These are phyloP conservation scores for Magallana angulata DNA, from an alignment of 1,140 invertebrate genomes.

Conservation along the genomic window DNA sequence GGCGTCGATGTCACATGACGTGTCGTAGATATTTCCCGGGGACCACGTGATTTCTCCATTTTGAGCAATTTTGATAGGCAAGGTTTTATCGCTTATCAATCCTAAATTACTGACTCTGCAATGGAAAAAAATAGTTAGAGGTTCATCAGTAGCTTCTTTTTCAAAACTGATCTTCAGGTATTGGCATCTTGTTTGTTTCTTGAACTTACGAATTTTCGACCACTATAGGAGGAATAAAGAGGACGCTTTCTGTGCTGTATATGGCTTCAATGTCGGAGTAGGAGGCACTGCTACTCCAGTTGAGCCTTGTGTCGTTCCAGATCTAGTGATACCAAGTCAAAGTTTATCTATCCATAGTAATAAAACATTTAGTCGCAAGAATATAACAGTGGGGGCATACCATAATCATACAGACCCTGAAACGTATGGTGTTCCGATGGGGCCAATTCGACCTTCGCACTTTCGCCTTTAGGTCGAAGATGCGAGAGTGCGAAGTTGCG, in stretches of 20 bases:
- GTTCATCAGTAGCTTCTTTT: not conserved
- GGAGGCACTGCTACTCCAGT: not conserved
- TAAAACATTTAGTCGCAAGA: no score
- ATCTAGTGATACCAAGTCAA: not conserved
- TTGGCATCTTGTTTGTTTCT: no score
- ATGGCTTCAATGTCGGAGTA: not conserved
- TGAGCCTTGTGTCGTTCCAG: not conserved
- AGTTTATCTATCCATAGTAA: not conserved
- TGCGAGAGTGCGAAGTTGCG: no score
- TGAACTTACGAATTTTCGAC: constrained; percentile 11
- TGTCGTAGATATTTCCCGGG: constrained; percentile 57
- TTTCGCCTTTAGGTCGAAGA: no score
- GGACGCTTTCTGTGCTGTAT: not conserved
- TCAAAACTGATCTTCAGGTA: not conserved
- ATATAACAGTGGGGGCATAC: no score
- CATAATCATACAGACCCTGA: no score
- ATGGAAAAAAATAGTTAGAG: not conserved
- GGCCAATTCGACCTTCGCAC: no score
- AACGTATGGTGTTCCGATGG: no score
- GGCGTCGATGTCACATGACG: constrained; percentile 95
- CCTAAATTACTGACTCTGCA: constrained; percentile 28
- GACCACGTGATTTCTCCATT: constrained; percentile 58
- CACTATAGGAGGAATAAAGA: not conserved
- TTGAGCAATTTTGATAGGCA: not conserved
- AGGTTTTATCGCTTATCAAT: not conserved